A percentile compares a stretch with the other conserved stretches of the same genome.
Evolutionary conservation across 1,140 invertebrate species (phyloP).

Genomic region (Rhopalosiphum maidis): DNA sequence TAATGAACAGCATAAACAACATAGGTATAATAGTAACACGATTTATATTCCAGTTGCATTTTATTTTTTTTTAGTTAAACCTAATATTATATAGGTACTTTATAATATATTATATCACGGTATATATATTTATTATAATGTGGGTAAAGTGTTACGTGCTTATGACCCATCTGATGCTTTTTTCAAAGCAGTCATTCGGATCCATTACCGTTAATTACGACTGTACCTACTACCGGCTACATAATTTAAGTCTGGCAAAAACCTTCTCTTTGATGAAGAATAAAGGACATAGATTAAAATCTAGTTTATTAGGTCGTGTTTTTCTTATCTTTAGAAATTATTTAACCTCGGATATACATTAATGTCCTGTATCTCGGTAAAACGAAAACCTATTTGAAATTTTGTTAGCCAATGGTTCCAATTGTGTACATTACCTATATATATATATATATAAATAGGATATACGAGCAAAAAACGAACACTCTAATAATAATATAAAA

Average conservation of each 20-base stretch:
- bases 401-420: neutral
- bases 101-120: neutral
- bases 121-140: neutral
- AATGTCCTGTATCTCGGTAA: neutral
- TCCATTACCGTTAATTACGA: neutral
- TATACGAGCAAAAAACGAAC: neutral
- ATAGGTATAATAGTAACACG: too few species aligned
- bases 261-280: neutral
- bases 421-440: neutral
- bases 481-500: neutral
- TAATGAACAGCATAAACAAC: too few species aligned
- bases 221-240: neutral
- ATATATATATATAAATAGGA: neutral
- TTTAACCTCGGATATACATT: neutral
- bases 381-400: neutral
- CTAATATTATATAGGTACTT: neutral
- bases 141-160: neutral
- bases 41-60: neutral
- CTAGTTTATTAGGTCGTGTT: constrained; percentile 4
- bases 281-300: constrained; percentile 9
- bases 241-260: neutral
- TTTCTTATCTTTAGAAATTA: neutral
- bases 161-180: neutral
- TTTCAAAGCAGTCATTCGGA: neutral
- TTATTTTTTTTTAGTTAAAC: neutral